Evolutionary conservation across 2,113 vertebrate species (phyloP), one percentile per base, ranked within the genome.

Genomic region (Pelusios castaneus): DNA sequence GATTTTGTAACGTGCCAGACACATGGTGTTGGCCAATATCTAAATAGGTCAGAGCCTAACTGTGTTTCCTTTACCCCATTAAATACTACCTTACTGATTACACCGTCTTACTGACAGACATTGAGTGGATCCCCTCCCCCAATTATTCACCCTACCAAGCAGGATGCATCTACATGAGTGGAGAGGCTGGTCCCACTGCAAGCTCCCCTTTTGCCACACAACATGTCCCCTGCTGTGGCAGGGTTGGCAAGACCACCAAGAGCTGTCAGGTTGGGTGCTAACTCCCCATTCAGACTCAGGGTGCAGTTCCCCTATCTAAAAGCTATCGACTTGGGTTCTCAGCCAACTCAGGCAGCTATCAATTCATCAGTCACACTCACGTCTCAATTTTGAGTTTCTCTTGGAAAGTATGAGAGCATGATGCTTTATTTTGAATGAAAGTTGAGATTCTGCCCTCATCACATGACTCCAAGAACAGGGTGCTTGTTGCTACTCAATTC

Each of bases 221-320:
- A 31, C 31, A 16, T n/a, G n/a, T n/a, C 29, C 60, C 16, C 31
- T 34, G 60, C 31, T 34, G 60, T 6, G 58, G 12, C 31, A 31
- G 58, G 58, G 27, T 8, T 60, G 14, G 16, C 60, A 63, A 63
- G 60, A n/a, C 16, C 16, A 14, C 34, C 60, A 63, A 34, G 16
- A 63, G 31, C 60, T 63, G 60, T 63, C 14, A 14, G 17, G 31
- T n/a, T 3, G 0, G 2, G 12, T 16, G 22, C 38, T 70, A 76
- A 5, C n/a, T 11, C 1, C 63, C 43, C 31, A 22, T 5, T 0
- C 0, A 82, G 19, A 13, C 45, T 34, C 60, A 16, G 8, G 60
- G 7, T 31, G 60, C 31, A 63, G 31, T 8, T 63, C 31, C 60
- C 77, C 12, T 56, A 31, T 22, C 81, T 81, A 45, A 4, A n/a